Evolutionary conservation across 2,113 vertebrate genomes (phyloP).

Genomic region (Callaeas wilsoni): DNA sequence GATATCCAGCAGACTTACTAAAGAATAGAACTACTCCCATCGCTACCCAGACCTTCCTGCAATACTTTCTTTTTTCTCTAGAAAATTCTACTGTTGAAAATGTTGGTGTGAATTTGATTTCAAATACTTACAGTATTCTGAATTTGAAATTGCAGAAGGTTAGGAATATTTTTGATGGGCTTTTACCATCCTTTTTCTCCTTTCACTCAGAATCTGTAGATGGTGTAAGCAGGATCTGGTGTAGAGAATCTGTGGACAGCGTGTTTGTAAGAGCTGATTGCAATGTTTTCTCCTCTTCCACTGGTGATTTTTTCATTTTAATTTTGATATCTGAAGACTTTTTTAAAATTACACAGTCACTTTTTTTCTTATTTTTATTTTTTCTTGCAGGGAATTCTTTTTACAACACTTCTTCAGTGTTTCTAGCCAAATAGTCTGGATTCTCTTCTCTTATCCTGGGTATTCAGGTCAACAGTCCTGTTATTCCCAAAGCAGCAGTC

Average conservation of each 20-base stretch:
- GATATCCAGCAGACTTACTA: neutral
- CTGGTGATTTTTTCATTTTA: neutral
- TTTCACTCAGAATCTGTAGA: neutral
- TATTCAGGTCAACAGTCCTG: neutral
- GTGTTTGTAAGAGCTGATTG: neutral
- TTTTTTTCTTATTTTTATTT: neutral
- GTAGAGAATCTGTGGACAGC: neutral
- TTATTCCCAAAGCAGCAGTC: neutral
- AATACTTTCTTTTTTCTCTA: neutral
- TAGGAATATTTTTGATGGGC: neutral
- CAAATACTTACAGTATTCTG: neutral
- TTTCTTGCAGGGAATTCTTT: neutral
- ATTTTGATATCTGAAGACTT: neutral
- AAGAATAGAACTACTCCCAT: neutral
- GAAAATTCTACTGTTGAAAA: neutral
- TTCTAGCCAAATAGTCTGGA: neutral
- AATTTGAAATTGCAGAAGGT: neutral
- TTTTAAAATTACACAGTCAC: fast-evolving
- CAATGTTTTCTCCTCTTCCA: neutral
- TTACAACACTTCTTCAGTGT: neutral
- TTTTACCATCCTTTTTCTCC: neutral
- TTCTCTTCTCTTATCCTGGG: neutral
- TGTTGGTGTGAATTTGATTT: neutral
- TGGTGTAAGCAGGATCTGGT: neutral
- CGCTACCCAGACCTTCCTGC: neutral